Base-by-base conservation (phyloP, 1,140 invertebrate species). In the Aphidius ervi region DNA sequence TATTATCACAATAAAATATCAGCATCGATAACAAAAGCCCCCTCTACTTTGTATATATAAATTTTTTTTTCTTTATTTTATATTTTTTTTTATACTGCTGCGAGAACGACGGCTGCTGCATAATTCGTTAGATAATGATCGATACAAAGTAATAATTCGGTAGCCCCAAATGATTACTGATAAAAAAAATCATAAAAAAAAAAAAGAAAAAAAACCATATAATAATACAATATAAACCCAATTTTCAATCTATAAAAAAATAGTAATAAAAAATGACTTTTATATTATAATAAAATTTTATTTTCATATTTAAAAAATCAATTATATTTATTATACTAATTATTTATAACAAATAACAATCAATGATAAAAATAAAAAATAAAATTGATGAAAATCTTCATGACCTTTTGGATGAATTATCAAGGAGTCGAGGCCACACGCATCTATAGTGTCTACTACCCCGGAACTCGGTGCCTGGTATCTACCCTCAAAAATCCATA, bases 401-500 rank as follows among this genome's bases (percentile, higher is more conserved):
- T 31, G 23, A 31, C 23, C 23, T 31, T 31, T 31, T 31, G 23
- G 23, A 31, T 31, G 23, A 31, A 31, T 31, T 31, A 31, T 31
- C 2, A 31, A 31, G 4, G 4, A 31, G 23, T 31, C 23, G 23
- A 31, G 23, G 23, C 23, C 23, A 31, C 4, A 31, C 23, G 1
- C 23, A 31, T 31, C 4, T 31, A 16, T 1, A 31, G 23, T 31
- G 4, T 54, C 52, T 40, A 61, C 66, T 46, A 70, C 67, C 67
- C 69, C 69, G 70, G 70, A 72, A 71, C 69, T 67, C 58, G 61
- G 55, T 48, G 58, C 61, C 65, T 67, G 64, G 63, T 71, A 67
- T 70, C 67, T 70, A 69, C 69, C 67, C 67, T 74, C 69, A 67
- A 74, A 74, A 74, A 74, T 74, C 72, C 69, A 74, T 74, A 74